Evolutionary conservation across 2,888 invertebrate species (phyloP), one percentile per base, ranked within the genome.

Genomic region (Lomographa bimaculata): DNA sequence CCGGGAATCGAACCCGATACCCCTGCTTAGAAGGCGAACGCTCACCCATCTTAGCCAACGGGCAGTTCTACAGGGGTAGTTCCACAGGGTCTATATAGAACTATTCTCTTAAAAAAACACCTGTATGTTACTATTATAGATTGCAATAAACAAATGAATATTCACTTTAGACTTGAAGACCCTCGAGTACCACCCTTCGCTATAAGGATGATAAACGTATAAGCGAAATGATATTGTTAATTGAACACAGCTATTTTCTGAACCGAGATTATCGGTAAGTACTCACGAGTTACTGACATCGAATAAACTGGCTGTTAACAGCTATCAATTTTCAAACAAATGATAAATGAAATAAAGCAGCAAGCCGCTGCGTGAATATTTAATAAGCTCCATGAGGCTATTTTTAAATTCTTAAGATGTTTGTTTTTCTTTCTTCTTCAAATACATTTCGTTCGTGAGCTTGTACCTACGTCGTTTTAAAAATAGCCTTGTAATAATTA

Each of bases 191-290:
- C n/a, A n/a, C n/a, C n/a, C n/a, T n/a, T n/a, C n/a, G n/a, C n/a
- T n/a, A n/a, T n/a, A n/a, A n/a, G n/a, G n/a, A n/a, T n/a, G n/a
- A n/a, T n/a, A n/a, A n/a, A n/a, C n/a, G n/a, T n/a, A n/a, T n/a
- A n/a, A n/a, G n/a, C n/a, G 24, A 12, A n/a, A 7, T 33, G 21
- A 18, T 17, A 27, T 26, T 28, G 38, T 45, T 50, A 40, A 38
- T 18, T 14, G 32, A 10, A 20, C 3, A 20, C 56, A 58, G 50
- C 44, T 41, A 51, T 57, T 60, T 52, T 59, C 49, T 51, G 52
- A 55, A 58, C 53, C 47, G 44, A 60, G 58, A 60, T 65, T 54
- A 57, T 50, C n/a, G n/a, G n/a, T n/a, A n/a, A n/a, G n/a, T n/a
- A n/a, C n/a, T n/a, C n/a, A 56, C 18, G 30, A 54, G 59, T 52